Evolutionary conservation across 2,113 vertebrate genomes (phyloP).

Genomic region (Lagopus leucura): DNA sequence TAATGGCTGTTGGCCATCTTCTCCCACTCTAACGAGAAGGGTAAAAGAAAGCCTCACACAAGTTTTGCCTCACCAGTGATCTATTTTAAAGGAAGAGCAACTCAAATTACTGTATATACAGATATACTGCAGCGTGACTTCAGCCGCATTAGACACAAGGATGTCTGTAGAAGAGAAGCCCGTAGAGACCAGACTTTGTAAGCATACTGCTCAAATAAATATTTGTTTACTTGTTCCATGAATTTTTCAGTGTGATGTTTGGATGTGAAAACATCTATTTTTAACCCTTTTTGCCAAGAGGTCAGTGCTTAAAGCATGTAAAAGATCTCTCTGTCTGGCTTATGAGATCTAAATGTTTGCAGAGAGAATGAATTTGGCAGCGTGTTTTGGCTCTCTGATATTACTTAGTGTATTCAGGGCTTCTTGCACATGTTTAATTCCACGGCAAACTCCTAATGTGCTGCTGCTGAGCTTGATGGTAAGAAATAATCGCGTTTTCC

Average conservation of each 20-base stretch:
- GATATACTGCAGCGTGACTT: slow-evolving; percentile 9
- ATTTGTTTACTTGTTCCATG: background rate
- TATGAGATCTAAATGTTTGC: background rate
- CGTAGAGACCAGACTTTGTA: background rate
- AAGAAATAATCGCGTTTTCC: background rate
- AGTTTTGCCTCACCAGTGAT: background rate
- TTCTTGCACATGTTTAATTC: slow-evolving; percentile 9
- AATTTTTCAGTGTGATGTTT: background rate
- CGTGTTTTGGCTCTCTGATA: background rate
- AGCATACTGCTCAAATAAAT: slow-evolving; percentile 17
- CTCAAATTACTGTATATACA: background rate
- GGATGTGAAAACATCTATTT: background rate
- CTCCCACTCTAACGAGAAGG: background rate
- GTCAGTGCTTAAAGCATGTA: background rate
- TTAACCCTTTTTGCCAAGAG: background rate
- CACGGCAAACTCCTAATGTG: slow-evolving; percentile 10
- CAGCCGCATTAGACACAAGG: background rate
- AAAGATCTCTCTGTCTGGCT: background rate
- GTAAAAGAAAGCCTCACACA: background rate
- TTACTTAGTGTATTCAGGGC: background rate
- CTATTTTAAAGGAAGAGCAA: background rate
- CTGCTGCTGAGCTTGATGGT: slow-evolving; percentile 28
- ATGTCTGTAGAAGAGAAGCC: slow-evolving; percentile 6
- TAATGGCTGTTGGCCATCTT: background rate
- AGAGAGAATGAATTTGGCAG: background rate